These are phyloP conservation scores for Acromyrmex heyeri DNA, from an alignment of 1,140 invertebrate species.

Conservation along the genomic window DNA sequence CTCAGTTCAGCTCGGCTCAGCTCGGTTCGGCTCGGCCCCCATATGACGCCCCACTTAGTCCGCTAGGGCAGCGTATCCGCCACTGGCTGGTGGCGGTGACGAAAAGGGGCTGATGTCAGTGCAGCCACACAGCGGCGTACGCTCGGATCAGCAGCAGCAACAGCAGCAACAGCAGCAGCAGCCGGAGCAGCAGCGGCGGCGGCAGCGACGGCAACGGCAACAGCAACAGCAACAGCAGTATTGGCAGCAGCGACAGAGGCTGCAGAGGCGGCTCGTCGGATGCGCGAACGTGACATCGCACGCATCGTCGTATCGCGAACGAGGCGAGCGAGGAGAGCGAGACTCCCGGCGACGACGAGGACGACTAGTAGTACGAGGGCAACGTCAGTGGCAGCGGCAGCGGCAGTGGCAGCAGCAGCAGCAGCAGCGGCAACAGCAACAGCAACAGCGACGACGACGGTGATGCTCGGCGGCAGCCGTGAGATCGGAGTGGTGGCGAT, in stretches of 20 bases:
- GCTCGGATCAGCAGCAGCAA: conserved; percentile 78
- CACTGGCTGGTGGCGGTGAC: conserved; percentile 72
- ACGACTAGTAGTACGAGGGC: neutral
- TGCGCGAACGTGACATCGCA: conserved; percentile 78
- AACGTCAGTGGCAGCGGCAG: too few relatives aligned
- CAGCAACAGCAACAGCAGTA: neutral
- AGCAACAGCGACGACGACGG: conserved; percentile 1
- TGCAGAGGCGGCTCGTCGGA: conserved; percentile 73
- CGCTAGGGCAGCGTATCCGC: conserved; percentile 61
- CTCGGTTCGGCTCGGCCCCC: conserved; percentile 25
- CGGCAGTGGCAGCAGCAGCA: too few relatives aligned
- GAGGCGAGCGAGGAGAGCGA: conserved; percentile 57
- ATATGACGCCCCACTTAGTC: conserved; percentile 62
- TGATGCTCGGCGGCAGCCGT: conserved; percentile 72
- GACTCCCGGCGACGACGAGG: conserved; percentile 25
- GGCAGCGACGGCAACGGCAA: neutral
- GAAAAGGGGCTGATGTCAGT: conserved; percentile 76
- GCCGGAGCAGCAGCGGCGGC: too few relatives aligned
- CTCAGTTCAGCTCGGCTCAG: neutral
- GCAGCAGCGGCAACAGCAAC: too few relatives aligned
- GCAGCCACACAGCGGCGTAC: conserved; percentile 79
- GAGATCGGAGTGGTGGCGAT: conserved; percentile 68
- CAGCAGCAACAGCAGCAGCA: neutral
- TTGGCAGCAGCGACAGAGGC: neutral
- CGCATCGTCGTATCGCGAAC: conserved; percentile 66